Conservation (phyloP, 1,140 invertebrate genomes). For the Harpegnathos saltator region DNA sequence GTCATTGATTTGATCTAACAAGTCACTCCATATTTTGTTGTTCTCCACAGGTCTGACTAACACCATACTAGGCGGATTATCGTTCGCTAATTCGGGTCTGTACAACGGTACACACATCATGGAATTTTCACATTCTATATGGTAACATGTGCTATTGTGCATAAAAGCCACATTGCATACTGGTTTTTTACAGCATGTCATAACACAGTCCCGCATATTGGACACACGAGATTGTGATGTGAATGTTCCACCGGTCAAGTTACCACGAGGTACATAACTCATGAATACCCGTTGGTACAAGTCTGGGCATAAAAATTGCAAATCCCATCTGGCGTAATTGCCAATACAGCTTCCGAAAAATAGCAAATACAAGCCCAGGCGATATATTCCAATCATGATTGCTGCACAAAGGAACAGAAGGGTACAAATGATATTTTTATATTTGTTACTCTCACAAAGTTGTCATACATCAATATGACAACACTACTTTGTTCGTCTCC, state of each 20-base stretch:
- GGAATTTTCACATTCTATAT: constrained; percentile 90
- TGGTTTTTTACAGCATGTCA: constrained; percentile 89
- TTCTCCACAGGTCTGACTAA: constrained; percentile 90
- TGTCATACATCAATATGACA: too few species aligned
- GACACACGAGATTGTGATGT: constrained; percentile 86
- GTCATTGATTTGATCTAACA: constrained; percentile 79
- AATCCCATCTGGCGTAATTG: constrained; percentile 77
- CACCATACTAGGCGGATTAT: constrained; percentile 90
- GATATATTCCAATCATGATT: constrained; percentile 75
- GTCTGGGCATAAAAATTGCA: constrained; percentile 79
- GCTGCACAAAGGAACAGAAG: constrained; percentile 67
- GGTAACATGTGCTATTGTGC: constrained; percentile 91
- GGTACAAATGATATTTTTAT: constrained; percentile 14
- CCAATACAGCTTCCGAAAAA: constrained; percentile 76
- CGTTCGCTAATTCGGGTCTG: constrained; percentile 86
- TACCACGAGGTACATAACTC: constrained; percentile 85
- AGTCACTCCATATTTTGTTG: constrained; percentile 86
- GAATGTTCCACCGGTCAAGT: constrained; percentile 88
- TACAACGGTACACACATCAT: constrained; percentile 90
- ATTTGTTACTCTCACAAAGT: neutral
- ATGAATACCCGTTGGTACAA: constrained; percentile 79
- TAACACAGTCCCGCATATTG: constrained; percentile 89
- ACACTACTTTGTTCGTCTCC: too few species aligned
- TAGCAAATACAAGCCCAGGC: constrained; percentile 74
- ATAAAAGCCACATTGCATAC: constrained; percentile 93